Evolutionary conservation across 2,797 vertebrate genomes (phyloP).

Genomic region (Thaleichthys pacificus): DNA sequence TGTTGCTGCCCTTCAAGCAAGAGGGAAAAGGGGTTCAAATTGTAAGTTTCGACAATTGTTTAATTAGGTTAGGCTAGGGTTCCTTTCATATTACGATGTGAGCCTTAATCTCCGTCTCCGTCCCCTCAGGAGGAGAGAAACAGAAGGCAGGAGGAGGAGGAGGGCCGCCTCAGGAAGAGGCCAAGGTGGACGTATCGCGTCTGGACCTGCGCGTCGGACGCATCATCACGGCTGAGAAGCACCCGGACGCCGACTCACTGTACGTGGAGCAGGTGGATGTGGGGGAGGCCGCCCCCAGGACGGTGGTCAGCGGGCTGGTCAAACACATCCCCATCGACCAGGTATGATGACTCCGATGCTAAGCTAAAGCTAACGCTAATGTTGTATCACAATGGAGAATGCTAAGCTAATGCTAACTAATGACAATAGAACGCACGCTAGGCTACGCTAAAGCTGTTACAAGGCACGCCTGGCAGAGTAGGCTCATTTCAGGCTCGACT

Average conservation of each 20-base stretch:
- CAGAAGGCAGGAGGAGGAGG: constrained; percentile 62
- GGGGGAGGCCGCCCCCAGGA: constrained; percentile 85
- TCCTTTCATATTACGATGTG: background rate
- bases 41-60: too few relatives aligned
- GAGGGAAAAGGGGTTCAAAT: too few relatives aligned
- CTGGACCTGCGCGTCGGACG: constrained; percentile 92
- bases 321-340: constrained; percentile 93
- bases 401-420: too few relatives aligned
- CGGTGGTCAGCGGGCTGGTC: constrained; percentile 95
- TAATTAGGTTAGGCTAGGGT: too few relatives aligned
- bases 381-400: too few relatives aligned
- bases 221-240: constrained; percentile 86
- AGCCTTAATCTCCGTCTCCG: constrained; percentile 3
- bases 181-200: constrained; percentile 86
- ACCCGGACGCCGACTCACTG: constrained; percentile 91
- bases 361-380: background rate
- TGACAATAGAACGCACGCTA: too few relatives aligned
- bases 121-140: constrained; percentile 77
- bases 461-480: too few relatives aligned
- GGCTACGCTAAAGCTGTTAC: too few relatives aligned
- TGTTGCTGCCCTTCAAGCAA: too few relatives aligned
- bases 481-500: too few relatives aligned
- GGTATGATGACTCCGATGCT: constrained; percentile 65
- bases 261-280: constrained; percentile 96
- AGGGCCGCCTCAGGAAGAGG: constrained; percentile 71